Conservation (phyloP, 1,140 invertebrate species). For the Centruroides sculpturatus region DNA sequence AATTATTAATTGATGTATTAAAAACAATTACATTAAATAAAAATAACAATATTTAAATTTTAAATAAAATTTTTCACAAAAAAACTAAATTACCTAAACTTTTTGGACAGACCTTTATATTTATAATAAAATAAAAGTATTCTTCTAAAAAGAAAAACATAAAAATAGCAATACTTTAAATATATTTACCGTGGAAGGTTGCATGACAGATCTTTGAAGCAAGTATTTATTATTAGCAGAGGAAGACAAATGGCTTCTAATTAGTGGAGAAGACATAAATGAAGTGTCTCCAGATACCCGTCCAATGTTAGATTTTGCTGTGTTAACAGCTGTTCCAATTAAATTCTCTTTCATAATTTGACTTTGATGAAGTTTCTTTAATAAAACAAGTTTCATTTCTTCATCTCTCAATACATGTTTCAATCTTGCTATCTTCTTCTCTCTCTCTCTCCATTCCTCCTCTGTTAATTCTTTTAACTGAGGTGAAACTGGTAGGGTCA, state of each 20-base stretch:
- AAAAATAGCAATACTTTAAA: conserved; percentile 14
- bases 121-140: too few relatives aligned
- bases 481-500: neutral
- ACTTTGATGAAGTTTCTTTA: conserved; percentile 84
- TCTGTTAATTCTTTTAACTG: neutral
- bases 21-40: too few relatives aligned
- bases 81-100: too few relatives aligned
- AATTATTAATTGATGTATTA: too few relatives aligned
- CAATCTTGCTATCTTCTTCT: conserved; percentile 54
- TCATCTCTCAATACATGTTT: conserved; percentile 77
- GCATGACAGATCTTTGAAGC: conserved; percentile 21
- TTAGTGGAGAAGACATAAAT: conserved; percentile 22
- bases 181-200: conserved; percentile 27
- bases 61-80: too few relatives aligned
- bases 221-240: conserved; percentile 6
- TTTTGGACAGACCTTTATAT: too few relatives aligned
- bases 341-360: conserved; percentile 57
- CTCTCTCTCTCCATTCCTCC: conserved; percentile 36
- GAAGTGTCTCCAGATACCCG: neutral
- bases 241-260: neutral
- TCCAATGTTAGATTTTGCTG: neutral
- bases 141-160: neutral
- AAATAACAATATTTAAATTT: too few relatives aligned
- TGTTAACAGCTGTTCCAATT: conserved; percentile 39
- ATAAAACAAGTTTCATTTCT: conserved; percentile 84